Percentiles rank a stretch among this genome's conserved stretches.
phyloP scores from a whole-genome alignment of 1,140 invertebrate species.

The Drosophila lowei region DNA sequence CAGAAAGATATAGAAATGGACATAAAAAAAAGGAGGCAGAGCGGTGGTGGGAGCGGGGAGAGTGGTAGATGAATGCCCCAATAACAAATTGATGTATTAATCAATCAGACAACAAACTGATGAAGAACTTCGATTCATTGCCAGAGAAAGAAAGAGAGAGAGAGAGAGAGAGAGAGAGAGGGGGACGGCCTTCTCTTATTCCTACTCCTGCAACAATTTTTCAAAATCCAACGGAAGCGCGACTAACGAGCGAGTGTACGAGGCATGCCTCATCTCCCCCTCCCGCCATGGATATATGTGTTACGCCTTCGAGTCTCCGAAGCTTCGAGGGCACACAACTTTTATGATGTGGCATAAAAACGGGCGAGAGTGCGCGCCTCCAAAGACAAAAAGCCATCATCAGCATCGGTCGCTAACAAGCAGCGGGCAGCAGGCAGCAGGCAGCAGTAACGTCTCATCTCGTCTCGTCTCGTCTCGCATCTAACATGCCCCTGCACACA shows the following conservation, averaged over 20 bases:
- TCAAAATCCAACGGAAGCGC: conserved; percentile 55
- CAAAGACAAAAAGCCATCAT: conserved; percentile 76
- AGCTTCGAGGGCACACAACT: conserved; percentile 8
- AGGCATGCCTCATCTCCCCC: not conserved
- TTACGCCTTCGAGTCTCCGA: conserved; percentile 52
- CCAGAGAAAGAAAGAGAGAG: conserved; percentile 19
- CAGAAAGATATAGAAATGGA: conserved; percentile 1
- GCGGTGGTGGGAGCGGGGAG: not conserved
- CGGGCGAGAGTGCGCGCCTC: conserved; percentile 27
- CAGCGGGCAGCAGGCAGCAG: not conserved
- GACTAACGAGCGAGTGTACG: conserved; percentile 46
- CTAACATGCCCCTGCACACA: conserved; percentile 14
- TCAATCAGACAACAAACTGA: conserved; percentile 63
- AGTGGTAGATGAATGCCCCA: conserved; percentile 56
- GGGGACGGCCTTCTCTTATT: not conserved
- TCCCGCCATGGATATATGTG: conserved; percentile 28
- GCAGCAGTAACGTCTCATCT: not conserved
- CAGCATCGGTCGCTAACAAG: conserved; percentile 65
- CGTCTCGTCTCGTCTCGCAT: not conserved
- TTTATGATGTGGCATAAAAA: conserved; percentile 77
- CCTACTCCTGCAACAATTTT: conserved; percentile 46
- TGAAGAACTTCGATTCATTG: conserved; percentile 34
- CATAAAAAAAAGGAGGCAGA: conserved; percentile 11
- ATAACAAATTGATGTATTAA: conserved; percentile 82
- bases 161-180: not conserved